phyloP scores from a whole-genome alignment of 2,113 vertebrate species.

The Cyphomyrus plagiostoma region DNA sequence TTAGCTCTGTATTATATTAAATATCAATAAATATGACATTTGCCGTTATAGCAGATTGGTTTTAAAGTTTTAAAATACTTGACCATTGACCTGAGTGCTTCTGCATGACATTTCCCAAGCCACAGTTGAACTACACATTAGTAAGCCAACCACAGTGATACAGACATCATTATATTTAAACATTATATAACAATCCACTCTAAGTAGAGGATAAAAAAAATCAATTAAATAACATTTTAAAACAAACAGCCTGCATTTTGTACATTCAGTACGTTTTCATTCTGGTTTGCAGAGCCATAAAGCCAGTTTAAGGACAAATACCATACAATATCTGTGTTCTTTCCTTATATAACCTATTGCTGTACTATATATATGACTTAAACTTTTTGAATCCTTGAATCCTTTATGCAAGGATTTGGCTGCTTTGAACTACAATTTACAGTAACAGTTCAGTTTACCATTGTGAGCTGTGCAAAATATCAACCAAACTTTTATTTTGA shows the following conservation, averaged over 20 bases:
- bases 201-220: neutral
- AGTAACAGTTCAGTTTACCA: slow-evolving; percentile 15
- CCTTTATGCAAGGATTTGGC: neutral
- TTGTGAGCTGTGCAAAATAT: slow-evolving; percentile 22
- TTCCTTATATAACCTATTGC: neutral
- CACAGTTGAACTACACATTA: neutral
- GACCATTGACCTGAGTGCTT: slow-evolving; percentile 36
- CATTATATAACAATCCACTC: neutral
- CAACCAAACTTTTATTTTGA: slow-evolving; percentile 11
- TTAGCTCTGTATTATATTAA: neutral
- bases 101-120: neutral
- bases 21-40: neutral
- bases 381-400: neutral
- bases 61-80: slow-evolving; percentile 22
- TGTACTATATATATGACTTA: neutral
- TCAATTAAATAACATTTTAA: neutral
- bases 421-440: neutral
- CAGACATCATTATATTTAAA: slow-evolving; percentile 18
- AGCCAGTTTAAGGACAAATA: neutral
- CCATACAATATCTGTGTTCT: slow-evolving; percentile 8
- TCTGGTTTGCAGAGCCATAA: neutral
- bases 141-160: slow-evolving; percentile 36
- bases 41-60: neutral
- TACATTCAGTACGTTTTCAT: neutral
- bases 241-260: neutral